Percentiles rank a stretch among this genome's conserved stretches.
Conservation (phyloP, 35 echinoderm and acorn worm genomes). For the Heliocidaris erythrogramma region DNA sequence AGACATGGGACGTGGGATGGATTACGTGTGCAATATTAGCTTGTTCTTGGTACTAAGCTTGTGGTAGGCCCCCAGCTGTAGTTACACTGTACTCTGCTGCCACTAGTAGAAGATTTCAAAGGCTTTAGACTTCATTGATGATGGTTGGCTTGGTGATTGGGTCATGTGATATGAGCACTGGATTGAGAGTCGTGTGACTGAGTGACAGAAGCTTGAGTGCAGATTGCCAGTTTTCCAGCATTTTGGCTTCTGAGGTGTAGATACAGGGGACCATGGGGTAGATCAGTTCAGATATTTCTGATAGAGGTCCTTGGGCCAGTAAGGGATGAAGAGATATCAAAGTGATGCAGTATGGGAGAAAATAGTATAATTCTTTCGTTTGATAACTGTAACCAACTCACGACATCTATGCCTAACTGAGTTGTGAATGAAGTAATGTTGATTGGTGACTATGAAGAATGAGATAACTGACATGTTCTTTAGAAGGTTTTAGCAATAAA, state of each 20-base stretch:
- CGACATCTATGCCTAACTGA: too few species aligned
- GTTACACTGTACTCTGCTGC: background rate
- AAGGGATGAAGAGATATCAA: background rate
- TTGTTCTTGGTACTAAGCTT: conserved; percentile 5
- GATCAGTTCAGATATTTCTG: background rate
- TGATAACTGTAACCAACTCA: background rate
- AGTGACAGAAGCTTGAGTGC: background rate
- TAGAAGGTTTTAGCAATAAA: too few species aligned
- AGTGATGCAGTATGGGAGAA: background rate
- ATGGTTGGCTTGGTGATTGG: background rate
- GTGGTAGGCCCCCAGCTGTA: background rate
- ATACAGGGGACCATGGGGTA: background rate
- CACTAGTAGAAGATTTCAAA: background rate
- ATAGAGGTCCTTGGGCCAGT: background rate
- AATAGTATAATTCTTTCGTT: background rate
- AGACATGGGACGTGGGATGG: conserved; percentile 19
- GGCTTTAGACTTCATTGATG: conserved; percentile 10
- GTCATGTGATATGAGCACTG: background rate
- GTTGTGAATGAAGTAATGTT: too few species aligned
- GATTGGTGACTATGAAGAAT: too few species aligned
- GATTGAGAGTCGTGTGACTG: conserved; percentile 15
- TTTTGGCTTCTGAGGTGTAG: conserved; percentile 3
- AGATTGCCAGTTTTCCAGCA: background rate
- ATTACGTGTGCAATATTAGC: conserved; percentile 30
- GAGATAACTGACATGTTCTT: too few species aligned